Conservation (phyloP, 2,888 invertebrate species). For the Slavum lentiscoides region DNA sequence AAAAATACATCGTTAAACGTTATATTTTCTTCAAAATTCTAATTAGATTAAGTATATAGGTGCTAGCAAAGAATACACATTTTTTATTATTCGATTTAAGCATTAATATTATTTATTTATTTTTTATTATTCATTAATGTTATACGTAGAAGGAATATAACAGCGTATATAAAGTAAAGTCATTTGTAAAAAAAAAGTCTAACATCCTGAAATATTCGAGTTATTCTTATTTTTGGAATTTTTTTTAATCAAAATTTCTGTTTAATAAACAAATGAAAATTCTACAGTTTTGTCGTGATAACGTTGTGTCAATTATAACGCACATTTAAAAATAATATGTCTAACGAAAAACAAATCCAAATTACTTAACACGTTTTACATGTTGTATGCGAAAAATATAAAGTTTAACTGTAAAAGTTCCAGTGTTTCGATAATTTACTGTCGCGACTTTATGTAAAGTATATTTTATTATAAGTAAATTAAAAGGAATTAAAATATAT, state of each 20-base stretch:
- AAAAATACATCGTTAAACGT: too few species aligned
- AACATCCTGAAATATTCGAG: neutral
- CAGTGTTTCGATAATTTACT: neutral
- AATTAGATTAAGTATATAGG: neutral
- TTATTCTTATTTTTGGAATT: neutral
- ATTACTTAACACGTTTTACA: neutral
- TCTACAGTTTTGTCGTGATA: neutral
- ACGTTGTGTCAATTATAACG: neutral
- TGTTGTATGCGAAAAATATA: neutral
- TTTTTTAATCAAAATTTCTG: neutral
- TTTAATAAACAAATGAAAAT: neutral
- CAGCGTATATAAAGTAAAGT: neutral
- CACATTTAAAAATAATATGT: too few species aligned
- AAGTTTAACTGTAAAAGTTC: neutral
- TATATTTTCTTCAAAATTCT: neutral
- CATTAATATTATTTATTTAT: too few species aligned
- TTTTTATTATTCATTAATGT: neutral
- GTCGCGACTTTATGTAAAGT: neutral
- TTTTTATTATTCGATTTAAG: too few species aligned
- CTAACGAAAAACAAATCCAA: neutral
- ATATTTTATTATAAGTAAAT: neutral
- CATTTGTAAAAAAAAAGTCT: neutral
- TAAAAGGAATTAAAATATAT: too few species aligned
- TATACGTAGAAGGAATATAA: too few species aligned
- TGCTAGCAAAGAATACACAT: neutral